Base-by-base conservation (phyloP, 1,140 invertebrate genomes). In the Dreissena polymorpha region DNA sequence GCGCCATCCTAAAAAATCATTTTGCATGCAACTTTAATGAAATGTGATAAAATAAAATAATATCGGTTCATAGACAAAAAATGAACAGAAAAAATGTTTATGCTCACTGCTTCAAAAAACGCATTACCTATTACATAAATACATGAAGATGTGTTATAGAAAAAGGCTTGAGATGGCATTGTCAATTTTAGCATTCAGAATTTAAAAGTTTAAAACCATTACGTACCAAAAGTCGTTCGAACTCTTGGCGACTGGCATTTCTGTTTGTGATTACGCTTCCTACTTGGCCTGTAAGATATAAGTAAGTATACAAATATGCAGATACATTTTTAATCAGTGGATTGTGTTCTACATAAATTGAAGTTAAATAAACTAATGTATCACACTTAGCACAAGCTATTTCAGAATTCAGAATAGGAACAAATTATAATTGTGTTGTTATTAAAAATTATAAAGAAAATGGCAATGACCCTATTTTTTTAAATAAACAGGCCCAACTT, bases 211-310 rank as follows among this genome's bases (percentile, higher is more conserved):
- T 8, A 39, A 5, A 2, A 76, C 12, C 8, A 51, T 49, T 51
- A 51, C 39, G 16, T 51, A 95, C 94, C 87, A 99, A 93, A 10
- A 99, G 94, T 87, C 97, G 94, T 93, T 99, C 98, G 91, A 99
- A 99, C 93, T 99, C 98, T 76, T 98, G 94, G 27, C 98, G 95
- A 93, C 98, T 99, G n/a, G 98, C 98, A 92, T 99, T 99, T 85
- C 97, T 95, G 93, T 99, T 99, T 7, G 97, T 98, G 90, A 99
- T 99, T 86, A 99, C 97, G 93, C 98, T 99, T 77, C 98, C 98
- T 53, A 99, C 98, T 95, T 99, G 98, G 70, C 98, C 95, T 96
- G 92, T 23, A 86, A 92, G 39, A 39, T 39, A 39, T 39, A 8
- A 39, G 8, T 39, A 5, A 5, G 39, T 39, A 39, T 39, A 39